Percentiles rank a stretch among this genome's conserved stretches.
Evolutionary conservation across 2,888 invertebrate genomes (phyloP).

Genomic region (Subacronicta megacephala): DNA sequence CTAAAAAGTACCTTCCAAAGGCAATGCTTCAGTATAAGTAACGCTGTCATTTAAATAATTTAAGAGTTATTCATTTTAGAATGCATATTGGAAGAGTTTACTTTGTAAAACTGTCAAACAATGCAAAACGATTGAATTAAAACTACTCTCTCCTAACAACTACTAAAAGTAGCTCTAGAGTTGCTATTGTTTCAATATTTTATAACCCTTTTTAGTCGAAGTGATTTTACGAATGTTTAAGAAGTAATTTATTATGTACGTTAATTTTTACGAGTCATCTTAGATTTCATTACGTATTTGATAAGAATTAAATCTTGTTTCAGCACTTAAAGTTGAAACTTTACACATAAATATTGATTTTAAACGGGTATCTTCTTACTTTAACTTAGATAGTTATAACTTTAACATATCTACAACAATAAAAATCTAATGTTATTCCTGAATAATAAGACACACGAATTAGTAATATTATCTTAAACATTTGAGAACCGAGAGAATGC

Average conservation of each 20-base stretch:
- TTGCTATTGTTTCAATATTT: conserved; percentile 19
- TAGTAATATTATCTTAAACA: conserved; percentile 13
- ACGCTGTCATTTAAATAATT: too few species aligned
- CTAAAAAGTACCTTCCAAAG: too few species aligned
- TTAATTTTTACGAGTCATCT: conserved; percentile 34
- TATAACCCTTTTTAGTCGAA: conserved; percentile 7
- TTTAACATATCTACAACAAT: too few species aligned
- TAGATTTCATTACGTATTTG: conserved; percentile 25
- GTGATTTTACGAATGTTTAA: conserved; percentile 20
- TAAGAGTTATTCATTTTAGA: too few species aligned
- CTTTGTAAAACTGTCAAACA: too few species aligned
- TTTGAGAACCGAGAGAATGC: too few species aligned
- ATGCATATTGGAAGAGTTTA: too few species aligned
- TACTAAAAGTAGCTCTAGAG: conserved; percentile 1
- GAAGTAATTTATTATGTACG: conserved; percentile 17
- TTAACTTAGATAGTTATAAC: too few species aligned
- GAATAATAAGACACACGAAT: too few species aligned
- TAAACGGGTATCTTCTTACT: too few species aligned
- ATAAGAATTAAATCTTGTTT: conserved; percentile 10
- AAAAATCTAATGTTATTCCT: too few species aligned
- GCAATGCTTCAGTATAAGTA: too few species aligned
- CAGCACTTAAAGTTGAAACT: conserved; percentile 5
- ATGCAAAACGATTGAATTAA: background rate
- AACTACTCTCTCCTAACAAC: background rate
- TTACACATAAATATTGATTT: background rate